These are phyloP conservation scores for Drosophila trapezifrons DNA, from an alignment of 1,140 invertebrate genomes.

Conservation along the genomic window DNA sequence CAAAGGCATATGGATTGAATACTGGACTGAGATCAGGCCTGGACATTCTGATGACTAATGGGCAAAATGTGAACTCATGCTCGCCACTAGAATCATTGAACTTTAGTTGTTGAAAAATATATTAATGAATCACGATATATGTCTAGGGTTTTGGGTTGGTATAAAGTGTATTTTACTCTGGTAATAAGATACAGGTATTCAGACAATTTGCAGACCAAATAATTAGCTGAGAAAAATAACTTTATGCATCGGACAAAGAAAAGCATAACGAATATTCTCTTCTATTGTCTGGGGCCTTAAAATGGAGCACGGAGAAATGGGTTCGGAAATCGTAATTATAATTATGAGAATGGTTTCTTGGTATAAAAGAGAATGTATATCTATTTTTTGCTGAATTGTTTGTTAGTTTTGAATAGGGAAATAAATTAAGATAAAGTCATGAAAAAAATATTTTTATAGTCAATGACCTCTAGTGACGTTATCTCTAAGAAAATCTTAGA, in stretches of 20 bases:
- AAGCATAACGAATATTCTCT: conserved; percentile 39
- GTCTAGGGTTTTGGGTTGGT: neutral
- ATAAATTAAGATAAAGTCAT: conserved; percentile 8
- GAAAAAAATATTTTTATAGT: neutral
- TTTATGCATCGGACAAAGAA: conserved; percentile 35
- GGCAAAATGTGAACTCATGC: conserved; percentile 49
- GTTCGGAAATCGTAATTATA: conserved; percentile 32
- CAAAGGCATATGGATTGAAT: conserved; percentile 22
- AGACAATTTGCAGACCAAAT: conserved; percentile 20
- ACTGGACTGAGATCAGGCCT: neutral
- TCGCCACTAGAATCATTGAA: conserved; percentile 66
- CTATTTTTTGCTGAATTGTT: conserved; percentile 4
- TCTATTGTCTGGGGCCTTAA: conserved; percentile 28
- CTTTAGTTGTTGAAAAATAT: conserved; percentile 49
- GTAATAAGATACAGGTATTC: too few species aligned
- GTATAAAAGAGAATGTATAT: conserved; percentile 41
- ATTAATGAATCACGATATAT: conserved; percentile 47
- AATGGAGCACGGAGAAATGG: conserved; percentile 39
- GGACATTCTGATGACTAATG: conserved; percentile 56
- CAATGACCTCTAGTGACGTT: conserved; percentile 20
- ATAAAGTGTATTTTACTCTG: too few species aligned
- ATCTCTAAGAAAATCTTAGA: too few species aligned
- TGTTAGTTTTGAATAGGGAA: conserved; percentile 2
- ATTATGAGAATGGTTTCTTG: conserved; percentile 41
- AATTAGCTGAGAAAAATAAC: conserved; percentile 45